Evolutionary conservation across 2,888 invertebrate species (phyloP).

Genomic region (Eudemis profundana): DNA sequence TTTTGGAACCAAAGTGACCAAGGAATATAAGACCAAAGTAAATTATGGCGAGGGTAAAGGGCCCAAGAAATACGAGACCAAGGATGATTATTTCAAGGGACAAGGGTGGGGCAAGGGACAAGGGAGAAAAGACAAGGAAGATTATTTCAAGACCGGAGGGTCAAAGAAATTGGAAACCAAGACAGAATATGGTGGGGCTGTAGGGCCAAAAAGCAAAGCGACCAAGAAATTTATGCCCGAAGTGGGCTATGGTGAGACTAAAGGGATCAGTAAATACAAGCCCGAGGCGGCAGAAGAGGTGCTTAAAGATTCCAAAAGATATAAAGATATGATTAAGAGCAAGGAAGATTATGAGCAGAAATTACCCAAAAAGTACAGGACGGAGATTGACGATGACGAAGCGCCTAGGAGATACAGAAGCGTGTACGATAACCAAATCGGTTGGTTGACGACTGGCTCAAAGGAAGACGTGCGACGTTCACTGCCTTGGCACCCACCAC

Average conservation of each 20-base stretch:
- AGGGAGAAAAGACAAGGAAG: too few species aligned
- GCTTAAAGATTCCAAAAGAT: not conserved
- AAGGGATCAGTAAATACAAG: constrained; percentile 1
- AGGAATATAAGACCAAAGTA: not conserved
- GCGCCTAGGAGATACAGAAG: not conserved
- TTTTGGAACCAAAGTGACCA: too few species aligned
- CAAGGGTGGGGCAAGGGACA: too few species aligned
- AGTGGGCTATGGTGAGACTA: not conserved
- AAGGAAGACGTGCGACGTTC: not conserved
- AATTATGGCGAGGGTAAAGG: not conserved
- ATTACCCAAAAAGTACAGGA: constrained; percentile 1
- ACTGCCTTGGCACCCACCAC: not conserved
- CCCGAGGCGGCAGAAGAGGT: not conserved
- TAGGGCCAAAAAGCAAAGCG: too few species aligned
- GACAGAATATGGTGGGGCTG: not conserved
- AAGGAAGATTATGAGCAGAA: not conserved
- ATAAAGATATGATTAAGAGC: not conserved
- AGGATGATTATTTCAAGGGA: not conserved
- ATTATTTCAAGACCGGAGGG: not conserved
- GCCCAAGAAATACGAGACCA: not conserved
- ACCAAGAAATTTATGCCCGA: not conserved
- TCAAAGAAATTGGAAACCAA: not conserved
- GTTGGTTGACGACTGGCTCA: not conserved
- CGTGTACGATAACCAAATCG: not conserved
- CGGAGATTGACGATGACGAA: not conserved